These are phyloP conservation scores for Sturnus vulgaris DNA, from an alignment of 2,113 vertebrate genomes.

Conservation along the genomic window DNA sequence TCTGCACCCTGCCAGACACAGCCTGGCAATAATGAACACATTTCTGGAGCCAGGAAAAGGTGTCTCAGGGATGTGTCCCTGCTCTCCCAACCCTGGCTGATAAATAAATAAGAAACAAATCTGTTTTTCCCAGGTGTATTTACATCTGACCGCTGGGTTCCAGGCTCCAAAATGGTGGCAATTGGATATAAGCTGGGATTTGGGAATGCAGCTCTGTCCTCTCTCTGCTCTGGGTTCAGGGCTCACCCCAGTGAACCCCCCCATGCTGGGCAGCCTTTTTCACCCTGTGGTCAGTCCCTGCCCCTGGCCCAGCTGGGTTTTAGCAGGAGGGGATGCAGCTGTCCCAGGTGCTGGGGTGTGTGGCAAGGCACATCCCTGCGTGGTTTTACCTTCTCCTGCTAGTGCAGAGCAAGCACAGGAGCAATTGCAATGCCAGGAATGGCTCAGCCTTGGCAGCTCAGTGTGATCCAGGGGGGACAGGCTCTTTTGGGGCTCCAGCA, in stretches of 20 bases:
- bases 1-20: neutral
- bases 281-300: neutral
- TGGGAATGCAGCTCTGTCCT: accelerated
- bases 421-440: accelerated
- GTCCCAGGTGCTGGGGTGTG: accelerated
- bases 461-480: accelerated
- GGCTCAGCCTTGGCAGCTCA: accelerated
- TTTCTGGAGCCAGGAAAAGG: neutral
- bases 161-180: neutral
- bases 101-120: neutral
- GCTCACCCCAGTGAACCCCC: accelerated
- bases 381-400: accelerated
- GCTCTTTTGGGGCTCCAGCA: neutral
- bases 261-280: accelerated
- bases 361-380: accelerated
- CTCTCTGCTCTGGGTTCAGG: neutral
- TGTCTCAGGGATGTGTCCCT: neutral
- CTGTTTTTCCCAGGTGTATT: neutral
- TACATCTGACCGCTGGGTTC: neutral
- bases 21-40: slow-evolving; percentile 15
- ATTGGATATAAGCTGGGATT: neutral
- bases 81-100: neutral
- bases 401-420: neutral
- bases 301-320: neutral
- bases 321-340: neutral